Evolutionary conservation across 2,888 invertebrate genomes (phyloP).

Genomic region (Phrixothrix hirtus): DNA sequence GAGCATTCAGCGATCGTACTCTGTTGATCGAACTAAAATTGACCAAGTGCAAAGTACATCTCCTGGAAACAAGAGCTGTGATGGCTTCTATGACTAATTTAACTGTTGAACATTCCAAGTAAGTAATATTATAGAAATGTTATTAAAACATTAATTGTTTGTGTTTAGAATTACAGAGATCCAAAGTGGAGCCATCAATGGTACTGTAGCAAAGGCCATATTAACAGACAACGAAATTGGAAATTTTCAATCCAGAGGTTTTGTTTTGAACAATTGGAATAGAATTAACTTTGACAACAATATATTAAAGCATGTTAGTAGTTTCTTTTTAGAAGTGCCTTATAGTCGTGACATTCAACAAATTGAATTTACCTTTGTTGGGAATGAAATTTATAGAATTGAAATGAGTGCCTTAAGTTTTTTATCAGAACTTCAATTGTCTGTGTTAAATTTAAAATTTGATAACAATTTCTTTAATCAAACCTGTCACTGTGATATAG

Average conservation of each 20-base stretch:
- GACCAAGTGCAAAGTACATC: slow-evolving; percentile 62
- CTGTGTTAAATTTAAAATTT: slow-evolving; percentile 58
- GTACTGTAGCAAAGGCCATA: slow-evolving; percentile 64
- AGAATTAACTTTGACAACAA: slow-evolving; percentile 66
- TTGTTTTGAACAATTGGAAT: slow-evolving; percentile 69
- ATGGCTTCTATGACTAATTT: slow-evolving; percentile 67
- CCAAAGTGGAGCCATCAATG: slow-evolving; percentile 66
- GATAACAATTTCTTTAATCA: slow-evolving; percentile 67
- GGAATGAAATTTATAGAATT: slow-evolving; percentile 62
- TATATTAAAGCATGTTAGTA: slow-evolving; percentile 63
- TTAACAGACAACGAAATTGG: slow-evolving; percentile 67
- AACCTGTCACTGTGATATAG: slow-evolving; percentile 66
- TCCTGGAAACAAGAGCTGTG: slow-evolving; percentile 63
- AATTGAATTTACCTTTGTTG: slow-evolving; percentile 58
- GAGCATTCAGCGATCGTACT: slow-evolving; percentile 66
- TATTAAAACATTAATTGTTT: no score
- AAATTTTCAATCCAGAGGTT: slow-evolving; percentile 62
- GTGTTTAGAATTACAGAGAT: slow-evolving; percentile 66
- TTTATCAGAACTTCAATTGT: slow-evolving; percentile 59
- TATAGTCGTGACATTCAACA: slow-evolving; percentile 41
- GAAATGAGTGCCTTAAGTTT: slow-evolving; percentile 63
- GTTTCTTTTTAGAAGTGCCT: slow-evolving; percentile 52
- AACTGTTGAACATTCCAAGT: slow-evolving; percentile 68
- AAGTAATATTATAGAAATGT: no score
- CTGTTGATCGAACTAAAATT: slow-evolving; percentile 66